Conservation (phyloP, 2,797 vertebrate species). For the Melanitta fusca region DNA sequence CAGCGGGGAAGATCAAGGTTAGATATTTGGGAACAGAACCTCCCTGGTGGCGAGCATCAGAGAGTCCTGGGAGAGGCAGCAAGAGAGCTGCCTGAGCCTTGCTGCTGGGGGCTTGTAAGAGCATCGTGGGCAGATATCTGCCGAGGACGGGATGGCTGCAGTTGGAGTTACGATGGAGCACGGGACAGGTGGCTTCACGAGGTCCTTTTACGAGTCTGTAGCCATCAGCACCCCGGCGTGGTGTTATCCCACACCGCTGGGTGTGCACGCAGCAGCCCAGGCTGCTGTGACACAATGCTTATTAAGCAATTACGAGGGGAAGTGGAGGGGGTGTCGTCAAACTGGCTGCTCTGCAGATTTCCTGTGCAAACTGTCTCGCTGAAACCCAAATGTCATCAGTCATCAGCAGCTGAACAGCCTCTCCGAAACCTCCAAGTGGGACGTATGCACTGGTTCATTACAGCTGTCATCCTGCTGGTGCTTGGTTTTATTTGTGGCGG, state of each 20-base stretch:
- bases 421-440: conserved; percentile 54
- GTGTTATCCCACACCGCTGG: neutral
- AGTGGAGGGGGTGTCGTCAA: conserved; percentile 34
- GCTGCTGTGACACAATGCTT: neutral
- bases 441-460: conserved; percentile 47
- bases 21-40: conserved; percentile 25
- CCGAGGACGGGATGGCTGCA: neutral
- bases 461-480: conserved; percentile 58
- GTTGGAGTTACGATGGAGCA: fast-evolving
- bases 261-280: neutral
- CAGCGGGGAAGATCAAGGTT: conserved; percentile 61
- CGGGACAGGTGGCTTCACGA: neutral
- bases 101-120: neutral
- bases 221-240: fast-evolving
- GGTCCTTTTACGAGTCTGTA: neutral
- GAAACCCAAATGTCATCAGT: conserved; percentile 68
- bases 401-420: conserved; percentile 51
- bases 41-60: neutral
- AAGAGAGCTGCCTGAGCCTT: fast-evolving
- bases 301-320: conserved; percentile 46
- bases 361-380: conserved; percentile 23
- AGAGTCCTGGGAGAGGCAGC: neutral
- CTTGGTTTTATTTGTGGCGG: conserved; percentile 52
- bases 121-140: fast-evolving
- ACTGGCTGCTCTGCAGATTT: conserved; percentile 51